Base-by-base conservation (phyloP, 2,113 vertebrate genomes). In the Centropristis striata region DNA sequence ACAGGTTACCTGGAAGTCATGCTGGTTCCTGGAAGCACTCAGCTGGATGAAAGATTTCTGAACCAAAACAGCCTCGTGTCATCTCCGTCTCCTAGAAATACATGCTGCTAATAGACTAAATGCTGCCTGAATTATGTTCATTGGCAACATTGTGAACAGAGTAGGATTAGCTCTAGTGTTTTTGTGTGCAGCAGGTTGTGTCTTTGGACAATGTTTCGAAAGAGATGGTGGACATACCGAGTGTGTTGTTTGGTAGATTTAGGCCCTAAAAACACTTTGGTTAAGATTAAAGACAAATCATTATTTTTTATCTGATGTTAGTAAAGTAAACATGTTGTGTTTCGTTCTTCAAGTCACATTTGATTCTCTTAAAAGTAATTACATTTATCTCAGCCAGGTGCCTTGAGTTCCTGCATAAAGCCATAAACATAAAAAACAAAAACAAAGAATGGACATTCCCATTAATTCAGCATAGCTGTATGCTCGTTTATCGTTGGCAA, bases 21-120 rank as follows among this genome's bases (percentile, higher is more conserved):
- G 25, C 16, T 11, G 21, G 5, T 86, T 84, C 71, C 23, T 28
- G 4, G 46, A 81, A 74, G 23, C 16, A 46, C 50, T 76, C 25
- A 20, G 27, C 3, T 61, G 37, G n/a, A 67, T 51, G 25, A 72
- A 39, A 28, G n/a, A 28, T 46, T 51, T 70, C 20, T 66, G 23
- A 67, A 23, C 1, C 36, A 50, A 57, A 50, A 32, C 21, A 57
- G 12, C 15, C 3, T 49, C 1, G 18, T 14, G 18, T 49, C 28
- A 65, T 41, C 21, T 5, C 6, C 0, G 1, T 59, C 8, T 67
- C 14, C 64, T 42, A 42, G 44, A 50, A 50, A 39, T 37, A n/a
- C n/a, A n/a, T n/a, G n/a, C n/a, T n/a, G n/a, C n/a, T n/a, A n/a
- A 32, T 32, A 32, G 4, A 32, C 6, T 32, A 47, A 27, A 64